Evolutionary conservation across 2,113 vertebrate species (phyloP).

Genomic region (Rhineura floridana): DNA sequence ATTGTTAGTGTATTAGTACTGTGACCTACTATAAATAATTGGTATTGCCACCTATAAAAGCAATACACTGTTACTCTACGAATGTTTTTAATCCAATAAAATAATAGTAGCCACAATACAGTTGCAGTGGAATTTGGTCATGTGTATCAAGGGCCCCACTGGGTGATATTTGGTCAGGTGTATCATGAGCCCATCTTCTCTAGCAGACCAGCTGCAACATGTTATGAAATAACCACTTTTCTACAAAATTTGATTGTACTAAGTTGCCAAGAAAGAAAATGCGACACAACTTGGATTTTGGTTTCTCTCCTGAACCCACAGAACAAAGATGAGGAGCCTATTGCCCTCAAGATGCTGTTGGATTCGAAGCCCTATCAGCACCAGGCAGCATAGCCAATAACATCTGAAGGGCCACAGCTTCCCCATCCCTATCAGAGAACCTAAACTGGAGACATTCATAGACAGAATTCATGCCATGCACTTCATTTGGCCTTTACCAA

Average conservation of each 20-base stretch:
- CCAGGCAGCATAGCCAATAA: neutral
- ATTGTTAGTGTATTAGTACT: neutral
- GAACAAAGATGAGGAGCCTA: neutral
- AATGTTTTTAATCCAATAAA: neutral
- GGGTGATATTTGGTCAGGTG: no score
- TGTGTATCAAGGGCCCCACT: neutral
- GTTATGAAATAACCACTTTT: neutral
- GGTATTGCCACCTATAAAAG: neutral
- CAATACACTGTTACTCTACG: neutral
- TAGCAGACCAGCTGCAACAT: neutral
- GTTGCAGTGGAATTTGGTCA: neutral
- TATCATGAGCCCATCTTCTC: neutral
- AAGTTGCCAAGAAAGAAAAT: neutral
- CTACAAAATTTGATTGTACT: neutral
- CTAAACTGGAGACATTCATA: neutral
- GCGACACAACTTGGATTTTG: neutral
- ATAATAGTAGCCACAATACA: neutral
- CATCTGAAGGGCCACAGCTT: neutral
- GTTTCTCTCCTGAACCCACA: conserved; percentile 1
- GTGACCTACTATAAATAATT: neutral
- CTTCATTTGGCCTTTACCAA: neutral
- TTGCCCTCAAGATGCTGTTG: neutral
- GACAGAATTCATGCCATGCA: neutral
- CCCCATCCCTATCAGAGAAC: neutral
- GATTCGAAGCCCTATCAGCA: neutral